Percentiles rank a stretch among this genome's conserved stretches.
Evolutionary conservation across 2,888 invertebrate genomes (phyloP).

Genomic region (Steromphala cineraria): DNA sequence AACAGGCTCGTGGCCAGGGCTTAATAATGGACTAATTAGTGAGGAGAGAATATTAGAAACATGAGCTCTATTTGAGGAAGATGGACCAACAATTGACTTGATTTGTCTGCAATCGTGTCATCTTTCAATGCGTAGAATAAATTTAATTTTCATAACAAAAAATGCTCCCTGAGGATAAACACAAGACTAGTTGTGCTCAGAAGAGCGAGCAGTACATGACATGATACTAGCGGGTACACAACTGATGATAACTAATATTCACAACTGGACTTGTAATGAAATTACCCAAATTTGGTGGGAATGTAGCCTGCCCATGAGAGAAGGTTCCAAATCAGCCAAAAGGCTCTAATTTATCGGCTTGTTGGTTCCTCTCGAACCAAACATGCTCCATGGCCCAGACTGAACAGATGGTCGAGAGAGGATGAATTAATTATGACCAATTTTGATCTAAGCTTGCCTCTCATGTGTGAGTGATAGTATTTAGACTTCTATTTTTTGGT

Average conservation of each 20-base stretch:
- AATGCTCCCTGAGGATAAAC: not conserved
- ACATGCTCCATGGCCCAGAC: not conserved
- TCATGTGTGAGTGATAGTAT: not conserved
- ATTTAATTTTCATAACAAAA: not conserved
- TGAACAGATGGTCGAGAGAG: not conserved
- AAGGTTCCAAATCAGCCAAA: not conserved
- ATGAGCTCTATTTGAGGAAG: no score
- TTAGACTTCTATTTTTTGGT: not conserved
- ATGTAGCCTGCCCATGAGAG: not conserved
- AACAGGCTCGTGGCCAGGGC: not conserved
- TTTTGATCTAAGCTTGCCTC: not conserved
- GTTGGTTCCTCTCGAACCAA: not conserved
- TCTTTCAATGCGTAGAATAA: not conserved
- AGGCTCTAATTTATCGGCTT: not conserved
- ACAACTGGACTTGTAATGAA: not conserved
- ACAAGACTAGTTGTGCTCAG: not conserved
- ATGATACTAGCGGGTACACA: not conserved
- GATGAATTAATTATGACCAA: constrained; percentile 5
- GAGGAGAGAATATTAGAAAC: not conserved
- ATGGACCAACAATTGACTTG: not conserved
- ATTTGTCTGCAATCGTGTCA: not conserved
- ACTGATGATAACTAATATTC: not conserved
- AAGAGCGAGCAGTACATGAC: not conserved
- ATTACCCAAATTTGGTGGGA: not conserved
- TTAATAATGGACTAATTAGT: not conserved